Base-by-base conservation (phyloP, 2,888 invertebrate genomes). In the Meloe dianella region DNA sequence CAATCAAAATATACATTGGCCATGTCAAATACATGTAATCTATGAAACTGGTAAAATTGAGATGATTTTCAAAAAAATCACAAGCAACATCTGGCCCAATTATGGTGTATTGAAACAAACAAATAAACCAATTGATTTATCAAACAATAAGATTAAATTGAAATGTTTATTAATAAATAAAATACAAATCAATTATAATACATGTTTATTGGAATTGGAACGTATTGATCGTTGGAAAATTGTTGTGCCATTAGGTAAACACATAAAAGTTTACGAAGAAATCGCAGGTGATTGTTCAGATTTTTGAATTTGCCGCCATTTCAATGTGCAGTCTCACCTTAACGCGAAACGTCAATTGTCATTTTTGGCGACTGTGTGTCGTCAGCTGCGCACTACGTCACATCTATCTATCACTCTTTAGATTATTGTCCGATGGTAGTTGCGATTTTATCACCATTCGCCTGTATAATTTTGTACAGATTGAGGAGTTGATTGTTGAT, bases 171-270 rank as follows among this genome's bases (percentile, higher is more conserved):
- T 92, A 32, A 77, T 84, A 51, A 81, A 84, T 30, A 85, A 86
- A 61, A 77, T 81, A 22, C 77, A 82, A 47, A 85, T 92, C n/a
- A 89, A 89, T 60, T 89, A 92, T 78, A 90, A 94, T 81, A 90
- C 92, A 0, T 88, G 86, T 64, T 81, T 91, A 58, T 80, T 93
- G 35, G 85, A 87, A 27, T 78, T 93, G 69, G 82, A 85, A 38
- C 86, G 90, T 35, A 85, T 86, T n/a, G 82, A 88, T 22, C 86
- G 89, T 3, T 82, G 87, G 0, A 85, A 86, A 35, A 84, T 87
- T 76, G 81, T 87, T 29, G 86, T 91, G 20, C 94, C 95, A 1
- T 79, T 93, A 12, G 95, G 95, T 1, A 88, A 89, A 79, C 95
- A 96, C 81, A 84, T 95, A 12, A 86, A 89, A 71, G 84, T 93